phyloP scores from a whole-genome alignment of 2,113 vertebrate genomes.

The Entelurus aequoreus region DNA sequence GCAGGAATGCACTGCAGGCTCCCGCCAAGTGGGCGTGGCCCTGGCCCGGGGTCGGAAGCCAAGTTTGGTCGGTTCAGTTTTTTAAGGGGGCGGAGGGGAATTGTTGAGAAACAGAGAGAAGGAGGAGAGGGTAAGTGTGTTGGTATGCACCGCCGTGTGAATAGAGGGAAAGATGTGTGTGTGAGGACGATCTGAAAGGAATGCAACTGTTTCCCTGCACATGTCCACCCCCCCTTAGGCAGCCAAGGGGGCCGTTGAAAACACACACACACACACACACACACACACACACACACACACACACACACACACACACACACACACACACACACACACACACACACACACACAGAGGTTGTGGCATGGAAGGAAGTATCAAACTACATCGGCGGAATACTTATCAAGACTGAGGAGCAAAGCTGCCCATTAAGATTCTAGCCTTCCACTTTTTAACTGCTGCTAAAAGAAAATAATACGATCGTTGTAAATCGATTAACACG shows the following conservation, averaged over 20 bases:
- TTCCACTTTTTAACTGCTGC: constrained; percentile 52
- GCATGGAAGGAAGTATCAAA: constrained; percentile 71
- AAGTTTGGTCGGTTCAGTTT: constrained; percentile 66
- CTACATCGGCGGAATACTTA: constrained; percentile 70
- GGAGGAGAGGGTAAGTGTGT: constrained; percentile 46
- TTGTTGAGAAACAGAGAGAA: constrained; percentile 54
- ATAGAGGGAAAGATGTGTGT: constrained; percentile 40
- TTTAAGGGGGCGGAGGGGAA: constrained; percentile 38
- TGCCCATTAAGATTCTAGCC: constrained; percentile 65
- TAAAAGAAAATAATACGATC: constrained; percentile 43
- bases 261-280: constrained; percentile 51
- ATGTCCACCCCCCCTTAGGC: constrained; percentile 56
- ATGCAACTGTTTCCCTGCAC: constrained; percentile 69
- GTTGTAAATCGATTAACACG: neutral
- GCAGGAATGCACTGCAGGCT: constrained; percentile 71
- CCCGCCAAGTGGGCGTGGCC: constrained; percentile 70
- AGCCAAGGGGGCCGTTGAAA: constrained; percentile 56
- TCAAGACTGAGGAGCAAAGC: constrained; percentile 63
- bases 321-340: constrained; percentile 23
- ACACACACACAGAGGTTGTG: constrained; percentile 42
- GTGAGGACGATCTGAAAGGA: constrained; percentile 67
- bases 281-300: constrained; percentile 31
- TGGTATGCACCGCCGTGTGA: constrained; percentile 49
- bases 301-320: constrained; percentile 20
- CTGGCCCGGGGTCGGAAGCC: constrained; percentile 66